Conservation (phyloP, 2,797 vertebrate species). For the Ctenopoma kingsleyae region DNA sequence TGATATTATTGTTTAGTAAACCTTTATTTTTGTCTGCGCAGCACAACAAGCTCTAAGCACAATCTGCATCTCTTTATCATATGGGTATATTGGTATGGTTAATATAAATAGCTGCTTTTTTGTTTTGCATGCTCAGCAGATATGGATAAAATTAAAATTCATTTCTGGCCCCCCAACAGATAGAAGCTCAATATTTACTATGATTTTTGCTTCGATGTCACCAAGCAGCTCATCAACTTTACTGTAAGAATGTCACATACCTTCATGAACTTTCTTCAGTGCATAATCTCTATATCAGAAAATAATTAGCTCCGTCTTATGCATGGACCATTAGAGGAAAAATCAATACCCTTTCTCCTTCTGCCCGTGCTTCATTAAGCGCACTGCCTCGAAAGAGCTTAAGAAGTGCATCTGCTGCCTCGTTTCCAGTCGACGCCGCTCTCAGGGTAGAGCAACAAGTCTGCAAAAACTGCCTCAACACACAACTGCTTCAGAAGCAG, state of each 20-base stretch:
- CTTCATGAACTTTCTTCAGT: slow-evolving; percentile 6
- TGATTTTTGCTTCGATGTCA: no score
- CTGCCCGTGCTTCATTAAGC: slow-evolving; percentile 67
- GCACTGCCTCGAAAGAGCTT: slow-evolving; percentile 31
- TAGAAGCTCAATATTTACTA: no score
- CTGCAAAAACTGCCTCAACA: slow-evolving; percentile 28
- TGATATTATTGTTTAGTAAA: not conserved
- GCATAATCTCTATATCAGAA: slow-evolving; percentile 29
- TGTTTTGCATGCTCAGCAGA: no score
- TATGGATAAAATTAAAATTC: no score
- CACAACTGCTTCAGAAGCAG: slow-evolving; percentile 18
- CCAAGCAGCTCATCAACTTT: not conserved
- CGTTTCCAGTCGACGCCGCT: not conserved
- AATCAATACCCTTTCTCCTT: slow-evolving; percentile 65
- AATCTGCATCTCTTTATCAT: no score
- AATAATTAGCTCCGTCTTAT: slow-evolving; percentile 56
- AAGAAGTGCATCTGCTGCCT: slow-evolving; percentile 39
- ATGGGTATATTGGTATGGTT: no score
- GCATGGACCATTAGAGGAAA: slow-evolving; percentile 49
- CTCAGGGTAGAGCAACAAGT: slow-evolving; percentile 23
- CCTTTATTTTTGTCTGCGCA: not conserved
- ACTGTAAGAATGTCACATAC: not conserved
- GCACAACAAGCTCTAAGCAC: no score
- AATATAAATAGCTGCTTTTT: no score
- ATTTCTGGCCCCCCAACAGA: no score